Conservation (phyloP, 2,797 vertebrate species). For the Gymnocypris eckloni region DNA sequence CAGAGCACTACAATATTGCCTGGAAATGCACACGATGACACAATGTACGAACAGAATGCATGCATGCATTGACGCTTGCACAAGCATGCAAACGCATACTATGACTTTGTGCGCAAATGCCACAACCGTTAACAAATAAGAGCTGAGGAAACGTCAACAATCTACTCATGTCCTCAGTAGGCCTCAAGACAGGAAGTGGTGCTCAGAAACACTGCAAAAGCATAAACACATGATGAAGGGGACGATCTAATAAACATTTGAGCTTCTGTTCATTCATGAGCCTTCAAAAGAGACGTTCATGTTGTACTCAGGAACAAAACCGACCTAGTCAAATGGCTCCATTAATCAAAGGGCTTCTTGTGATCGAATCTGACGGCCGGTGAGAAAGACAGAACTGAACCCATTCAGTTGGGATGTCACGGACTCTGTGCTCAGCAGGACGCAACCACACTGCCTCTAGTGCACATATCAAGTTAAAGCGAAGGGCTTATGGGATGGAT, state of each 20-base stretch:
- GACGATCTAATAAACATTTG: conserved; percentile 55
- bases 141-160: background rate
- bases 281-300: conserved; percentile 48
- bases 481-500: conserved; percentile 18
- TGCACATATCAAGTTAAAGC: conserved; percentile 19
- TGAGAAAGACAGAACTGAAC: conserved; percentile 60
- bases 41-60: conserved; percentile 42
- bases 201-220: conserved; percentile 42
- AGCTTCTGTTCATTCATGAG: conserved; percentile 51
- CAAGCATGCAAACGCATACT: conserved; percentile 32
- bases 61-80: background rate
- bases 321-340: conserved; percentile 49
- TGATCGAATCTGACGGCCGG: conserved; percentile 48
- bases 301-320: conserved; percentile 29
- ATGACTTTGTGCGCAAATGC: background rate
- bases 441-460: conserved; percentile 13
- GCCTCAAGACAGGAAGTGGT: conserved; percentile 20
- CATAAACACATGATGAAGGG: conserved; percentile 42
- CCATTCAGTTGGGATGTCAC: conserved; percentile 4
- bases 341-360: conserved; percentile 64
- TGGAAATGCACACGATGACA: conserved; percentile 50
- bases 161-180: background rate
- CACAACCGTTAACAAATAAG: conserved; percentile 1
- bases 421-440: conserved; percentile 5
- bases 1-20: conserved; percentile 44